Evolutionary conservation across 2,888 invertebrate species (phyloP).

Genomic region (Aquatica leii): DNA sequence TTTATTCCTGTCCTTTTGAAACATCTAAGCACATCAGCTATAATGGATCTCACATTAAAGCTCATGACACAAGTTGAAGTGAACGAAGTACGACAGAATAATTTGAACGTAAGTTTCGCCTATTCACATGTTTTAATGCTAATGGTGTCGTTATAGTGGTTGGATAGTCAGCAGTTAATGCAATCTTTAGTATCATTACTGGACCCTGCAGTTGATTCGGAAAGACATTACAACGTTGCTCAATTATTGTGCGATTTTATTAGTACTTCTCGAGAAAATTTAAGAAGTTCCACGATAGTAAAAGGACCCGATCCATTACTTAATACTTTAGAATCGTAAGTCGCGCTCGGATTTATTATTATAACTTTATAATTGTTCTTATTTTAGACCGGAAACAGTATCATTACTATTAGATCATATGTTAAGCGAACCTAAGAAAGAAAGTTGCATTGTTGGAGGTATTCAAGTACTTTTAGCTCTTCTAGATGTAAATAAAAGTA

Average conservation of each 20-base stretch:
- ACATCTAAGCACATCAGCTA: conserved; percentile 93
- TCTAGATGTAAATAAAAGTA: conserved; percentile 65
- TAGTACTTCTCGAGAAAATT: conserved; percentile 68
- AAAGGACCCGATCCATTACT: conserved; percentile 77
- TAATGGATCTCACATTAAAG: conserved; percentile 90
- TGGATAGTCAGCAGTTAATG: conserved; percentile 86
- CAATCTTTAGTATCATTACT: conserved; percentile 76
- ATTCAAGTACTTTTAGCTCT: conserved; percentile 80
- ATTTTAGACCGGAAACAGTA: conserved; percentile 66
- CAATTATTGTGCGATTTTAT: conserved; percentile 90
- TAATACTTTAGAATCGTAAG: conserved; percentile 77
- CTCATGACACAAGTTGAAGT: conserved; percentile 85
- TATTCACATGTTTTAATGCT: conserved; percentile 14
- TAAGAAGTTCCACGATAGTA: conserved; percentile 66
- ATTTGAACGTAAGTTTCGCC: conserved; percentile 69
- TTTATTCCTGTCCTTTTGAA: conserved; percentile 87
- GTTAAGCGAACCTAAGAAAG: conserved; percentile 71
- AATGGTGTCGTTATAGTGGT: conserved; percentile 77
- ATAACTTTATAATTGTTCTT: background rate
- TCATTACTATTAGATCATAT: conserved; percentile 77
- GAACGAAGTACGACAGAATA: conserved; percentile 73
- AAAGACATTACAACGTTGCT: conserved; percentile 86
- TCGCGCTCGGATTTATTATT: conserved; percentile 31
- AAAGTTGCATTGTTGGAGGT: conserved; percentile 80
- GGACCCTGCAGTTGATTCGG: conserved; percentile 72